Evolutionary conservation across 2,797 vertebrate genomes (phyloP), one percentile per base, ranked within the genome.

Genomic region (Melanotaenia boesemani): DNA sequence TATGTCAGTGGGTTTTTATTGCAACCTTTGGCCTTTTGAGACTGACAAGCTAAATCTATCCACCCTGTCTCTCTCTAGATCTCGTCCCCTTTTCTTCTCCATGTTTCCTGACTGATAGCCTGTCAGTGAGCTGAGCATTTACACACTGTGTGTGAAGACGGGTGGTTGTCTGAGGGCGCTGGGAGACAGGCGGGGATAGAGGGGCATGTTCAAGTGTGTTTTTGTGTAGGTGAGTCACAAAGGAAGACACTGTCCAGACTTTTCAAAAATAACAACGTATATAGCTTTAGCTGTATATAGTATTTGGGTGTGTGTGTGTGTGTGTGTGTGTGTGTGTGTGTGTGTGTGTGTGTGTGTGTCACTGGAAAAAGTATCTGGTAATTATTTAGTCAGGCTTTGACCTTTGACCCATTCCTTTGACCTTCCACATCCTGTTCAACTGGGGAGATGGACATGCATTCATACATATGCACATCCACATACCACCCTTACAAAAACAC

Each of bases 341-440:
- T 44, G 46, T 63, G 20, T 61, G 16, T 34, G 37, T 71, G 54
- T 58, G 63, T 78, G 77, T 74, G 67, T 69, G 69, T 73, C 16
- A 5, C 44, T 63, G 76, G 85, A 83, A 80, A 90, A 77, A 79
- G 68, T 89, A 91, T 92, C 91, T 92, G 89, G 89, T 91, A 92
- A 92, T 92, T 94, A 91, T 94, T 93, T 93, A 93, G 91, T 92
- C 90, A 92, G 90, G 88, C 87, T 83, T 86, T 84, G 86, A 91
- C 90, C 86, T 91, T 69, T 87, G 81, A 89, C 87, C 88, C 70
- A 74, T 39, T 80, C 63, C 75, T 87, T 84, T 93, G 87, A 92
- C 90, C 89, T 88, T 69, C 67, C 41, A 60, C 86, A 92, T 92
- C 91, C 92, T 93, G 89, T 85, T 86, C 87, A 84, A 77, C 82